Evolutionary conservation across 2,888 invertebrate species (phyloP).

Genomic region (Leptopterna dolabrata): DNA sequence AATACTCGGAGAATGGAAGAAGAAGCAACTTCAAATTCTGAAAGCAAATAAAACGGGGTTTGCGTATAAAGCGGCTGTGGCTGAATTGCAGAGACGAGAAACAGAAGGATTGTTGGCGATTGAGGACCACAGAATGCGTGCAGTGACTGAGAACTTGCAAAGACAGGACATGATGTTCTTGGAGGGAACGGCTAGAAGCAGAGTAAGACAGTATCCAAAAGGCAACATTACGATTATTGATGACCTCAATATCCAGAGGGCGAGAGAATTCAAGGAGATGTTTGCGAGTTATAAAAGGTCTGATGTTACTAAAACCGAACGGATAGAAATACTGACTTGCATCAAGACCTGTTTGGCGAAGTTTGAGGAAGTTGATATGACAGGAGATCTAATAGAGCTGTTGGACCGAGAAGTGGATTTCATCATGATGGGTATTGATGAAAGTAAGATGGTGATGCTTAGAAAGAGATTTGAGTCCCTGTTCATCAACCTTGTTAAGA

Average conservation of each 20-base stretch:
- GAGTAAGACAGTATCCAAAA: conserved; percentile 81
- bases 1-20: conserved; percentile 77
- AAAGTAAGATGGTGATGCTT: conserved; percentile 19
- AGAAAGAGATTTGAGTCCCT: conserved; percentile 48
- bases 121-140: conserved; percentile 75
- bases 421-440: conserved; percentile 44
- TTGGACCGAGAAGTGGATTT: conserved; percentile 63
- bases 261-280: conserved; percentile 78
- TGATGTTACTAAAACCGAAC: conserved; percentile 68
- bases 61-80: conserved; percentile 77
- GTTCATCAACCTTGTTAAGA: conserved; percentile 71
- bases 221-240: conserved; percentile 81
- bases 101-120: conserved; percentile 77
- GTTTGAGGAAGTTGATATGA: conserved; percentile 45
- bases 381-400: conserved; percentile 64
- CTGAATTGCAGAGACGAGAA: conserved; percentile 78
- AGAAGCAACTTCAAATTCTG: conserved; percentile 74
- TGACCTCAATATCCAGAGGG: conserved; percentile 82
- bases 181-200: conserved; percentile 77
- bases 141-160: conserved; percentile 66
- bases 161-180: conserved; percentile 68
- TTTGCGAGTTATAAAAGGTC: conserved; percentile 68
- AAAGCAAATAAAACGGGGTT: conserved; percentile 75
- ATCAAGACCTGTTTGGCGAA: conserved; percentile 36
- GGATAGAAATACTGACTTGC: conserved; percentile 48